Conservation (phyloP, 92 coral and sea anemone genomes). For the Heteractis magnifica region DNA sequence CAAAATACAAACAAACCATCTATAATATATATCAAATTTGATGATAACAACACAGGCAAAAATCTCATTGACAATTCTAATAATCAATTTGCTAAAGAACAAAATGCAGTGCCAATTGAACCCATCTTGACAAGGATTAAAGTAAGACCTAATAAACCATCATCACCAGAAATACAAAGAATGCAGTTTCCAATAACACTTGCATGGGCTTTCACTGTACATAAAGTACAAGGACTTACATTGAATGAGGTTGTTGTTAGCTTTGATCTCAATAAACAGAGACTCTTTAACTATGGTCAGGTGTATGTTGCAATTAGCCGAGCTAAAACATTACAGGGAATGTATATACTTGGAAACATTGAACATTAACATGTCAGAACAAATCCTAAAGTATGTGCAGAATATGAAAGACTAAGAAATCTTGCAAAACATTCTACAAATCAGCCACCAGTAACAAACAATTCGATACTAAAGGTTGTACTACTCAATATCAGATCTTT, state of each 20-base stretch:
- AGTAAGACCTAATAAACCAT: no score
- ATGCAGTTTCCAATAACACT: constrained; percentile 30
- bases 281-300: constrained; percentile 57
- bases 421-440: not conserved
- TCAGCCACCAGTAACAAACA: not conserved
- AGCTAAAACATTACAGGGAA: constrained; percentile 17
- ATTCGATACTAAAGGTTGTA: not conserved
- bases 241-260: constrained; percentile 52
- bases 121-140: no score
- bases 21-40: constrained; percentile 52
- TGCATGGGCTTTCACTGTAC: constrained; percentile 43
- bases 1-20: constrained; percentile 38
- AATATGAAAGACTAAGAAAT: constrained; percentile 41
- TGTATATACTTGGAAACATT: constrained; percentile 36
- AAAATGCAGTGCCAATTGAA: not conserved
- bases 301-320: constrained; percentile 72
- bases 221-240: constrained; percentile 65
- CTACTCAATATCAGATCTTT: constrained; percentile 49
- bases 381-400: constrained; percentile 48
- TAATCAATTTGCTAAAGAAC: constrained; percentile 41
- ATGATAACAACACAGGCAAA: constrained; percentile 48
- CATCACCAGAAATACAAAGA: no score
- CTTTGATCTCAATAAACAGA: constrained; percentile 50
- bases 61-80: constrained; percentile 21
- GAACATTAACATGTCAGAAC: constrained; percentile 54